Conservation (phyloP, 2,888 invertebrate genomes). For the Rhingia rostrata region DNA sequence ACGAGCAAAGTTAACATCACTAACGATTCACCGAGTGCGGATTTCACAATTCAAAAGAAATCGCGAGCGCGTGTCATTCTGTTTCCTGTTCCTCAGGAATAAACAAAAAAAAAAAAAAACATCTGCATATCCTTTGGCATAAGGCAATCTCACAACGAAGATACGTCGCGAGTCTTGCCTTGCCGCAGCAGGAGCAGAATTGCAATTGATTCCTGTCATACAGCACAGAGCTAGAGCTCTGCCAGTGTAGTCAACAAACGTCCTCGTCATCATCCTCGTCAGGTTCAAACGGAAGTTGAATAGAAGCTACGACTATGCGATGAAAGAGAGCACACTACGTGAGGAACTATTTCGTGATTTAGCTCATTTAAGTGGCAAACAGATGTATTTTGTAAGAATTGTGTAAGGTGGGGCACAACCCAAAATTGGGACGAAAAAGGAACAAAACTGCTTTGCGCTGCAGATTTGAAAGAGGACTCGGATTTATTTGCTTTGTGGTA, state of each 20-base stretch:
- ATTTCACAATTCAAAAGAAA: slow-evolving; percentile 67
- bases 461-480: slow-evolving; percentile 62
- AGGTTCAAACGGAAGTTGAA: slow-evolving; percentile 68
- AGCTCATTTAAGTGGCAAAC: slow-evolving; percentile 61
- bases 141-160: slow-evolving; percentile 50
- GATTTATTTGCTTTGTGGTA: slow-evolving; percentile 67
- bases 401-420: slow-evolving; percentile 72
- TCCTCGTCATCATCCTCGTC: slow-evolving; percentile 28
- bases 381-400: slow-evolving; percentile 59
- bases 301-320: slow-evolving; percentile 19
- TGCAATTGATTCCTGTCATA: slow-evolving; percentile 67
- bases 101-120: slow-evolving; percentile 40
- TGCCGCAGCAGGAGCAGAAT: slow-evolving; percentile 24
- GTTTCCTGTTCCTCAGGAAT: slow-evolving; percentile 58
- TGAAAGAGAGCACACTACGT: slow-evolving; percentile 1
- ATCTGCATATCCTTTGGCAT: slow-evolving; percentile 61
- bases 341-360: slow-evolving; percentile 60
- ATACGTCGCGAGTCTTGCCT: slow-evolving; percentile 28
- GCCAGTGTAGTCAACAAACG: slow-evolving; percentile 8
- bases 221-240: too few species aligned
- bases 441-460: slow-evolving; percentile 25
- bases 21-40: slow-evolving; percentile 63
- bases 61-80: slow-evolving; percentile 72
- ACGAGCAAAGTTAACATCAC: slow-evolving; percentile 69
- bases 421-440: slow-evolving; percentile 4